These are phyloP conservation scores for Ctenomys sociabilis DNA, from an alignment of 2,113 vertebrate species.

Conservation along the genomic window DNA sequence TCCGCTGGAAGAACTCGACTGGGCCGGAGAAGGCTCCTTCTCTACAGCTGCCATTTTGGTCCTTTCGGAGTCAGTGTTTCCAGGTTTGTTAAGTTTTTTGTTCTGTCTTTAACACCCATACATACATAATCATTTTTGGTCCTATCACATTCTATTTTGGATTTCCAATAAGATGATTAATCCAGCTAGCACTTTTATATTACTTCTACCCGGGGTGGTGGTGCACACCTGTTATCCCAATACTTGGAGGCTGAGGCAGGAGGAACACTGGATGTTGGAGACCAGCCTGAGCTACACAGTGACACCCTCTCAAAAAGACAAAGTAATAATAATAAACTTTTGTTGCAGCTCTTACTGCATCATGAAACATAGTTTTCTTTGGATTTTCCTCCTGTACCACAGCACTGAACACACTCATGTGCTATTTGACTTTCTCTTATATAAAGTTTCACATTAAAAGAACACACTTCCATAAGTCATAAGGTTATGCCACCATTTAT, in stretches of 20 bases:
- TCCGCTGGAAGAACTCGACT: not conserved
- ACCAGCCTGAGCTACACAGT: no score
- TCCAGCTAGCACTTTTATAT: not conserved
- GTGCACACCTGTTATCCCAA: no score
- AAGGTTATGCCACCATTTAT: not conserved
- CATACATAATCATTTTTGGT: not conserved
- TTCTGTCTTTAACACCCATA: slow-evolving; percentile 11
- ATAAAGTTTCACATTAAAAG: slow-evolving; percentile 28
- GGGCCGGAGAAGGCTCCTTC: not conserved
- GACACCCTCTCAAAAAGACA: no score
- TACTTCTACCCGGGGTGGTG: not conserved
- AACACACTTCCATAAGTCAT: not conserved
- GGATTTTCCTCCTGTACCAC: not conserved
- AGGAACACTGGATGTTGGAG: no score
- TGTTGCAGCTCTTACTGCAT: not conserved
- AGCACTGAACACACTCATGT: not conserved
- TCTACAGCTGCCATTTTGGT: not conserved
- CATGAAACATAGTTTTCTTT: not conserved
- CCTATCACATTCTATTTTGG: not conserved
- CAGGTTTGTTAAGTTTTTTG: not conserved
- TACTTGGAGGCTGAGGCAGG: no score
- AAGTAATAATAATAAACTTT: not conserved
- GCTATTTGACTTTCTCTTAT: not conserved
- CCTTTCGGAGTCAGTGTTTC: not conserved
- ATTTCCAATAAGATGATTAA: not conserved